Conservation (phyloP, 2,113 vertebrate genomes). For the Myxocyprinus asiaticus region DNA sequence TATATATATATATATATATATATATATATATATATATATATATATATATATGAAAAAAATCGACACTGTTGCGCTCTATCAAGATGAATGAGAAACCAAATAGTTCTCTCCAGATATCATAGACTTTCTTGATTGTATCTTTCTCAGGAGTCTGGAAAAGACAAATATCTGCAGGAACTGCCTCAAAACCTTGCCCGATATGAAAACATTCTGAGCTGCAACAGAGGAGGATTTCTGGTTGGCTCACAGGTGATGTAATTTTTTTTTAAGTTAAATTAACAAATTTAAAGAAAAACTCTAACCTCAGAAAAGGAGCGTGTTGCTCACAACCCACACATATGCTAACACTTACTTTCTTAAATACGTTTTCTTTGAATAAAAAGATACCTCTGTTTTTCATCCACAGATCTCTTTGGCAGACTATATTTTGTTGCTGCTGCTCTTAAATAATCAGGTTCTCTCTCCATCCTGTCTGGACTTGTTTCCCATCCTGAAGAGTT, state of each 20-base stretch:
- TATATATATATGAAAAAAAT: too few species aligned
- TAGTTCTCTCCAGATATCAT: too few species aligned
- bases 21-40: too few species aligned
- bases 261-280: not conserved
- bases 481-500: not conserved
- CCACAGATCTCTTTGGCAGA: not conserved
- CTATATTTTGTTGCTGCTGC: not conserved
- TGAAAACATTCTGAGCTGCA: not conserved
- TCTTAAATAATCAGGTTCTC: not conserved
- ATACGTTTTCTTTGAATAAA: too few species aligned
- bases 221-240: not conserved
- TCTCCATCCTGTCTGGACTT: not conserved
- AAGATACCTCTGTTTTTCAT: not conserved
- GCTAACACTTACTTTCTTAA: not conserved
- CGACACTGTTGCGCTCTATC: too few species aligned
- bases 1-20: too few species aligned
- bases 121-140: not conserved
- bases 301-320: not conserved
- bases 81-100: too few species aligned
- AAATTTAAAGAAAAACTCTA: not conserved
- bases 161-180: constrained; percentile 1
- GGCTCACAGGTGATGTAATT: not conserved
- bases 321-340: not conserved
- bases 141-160: not conserved
- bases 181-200: not conserved